Percentiles rank a stretch among this genome's conserved stretches.
Conservation (phyloP, 1,140 invertebrate species). For the Capitella teleta region DNA sequence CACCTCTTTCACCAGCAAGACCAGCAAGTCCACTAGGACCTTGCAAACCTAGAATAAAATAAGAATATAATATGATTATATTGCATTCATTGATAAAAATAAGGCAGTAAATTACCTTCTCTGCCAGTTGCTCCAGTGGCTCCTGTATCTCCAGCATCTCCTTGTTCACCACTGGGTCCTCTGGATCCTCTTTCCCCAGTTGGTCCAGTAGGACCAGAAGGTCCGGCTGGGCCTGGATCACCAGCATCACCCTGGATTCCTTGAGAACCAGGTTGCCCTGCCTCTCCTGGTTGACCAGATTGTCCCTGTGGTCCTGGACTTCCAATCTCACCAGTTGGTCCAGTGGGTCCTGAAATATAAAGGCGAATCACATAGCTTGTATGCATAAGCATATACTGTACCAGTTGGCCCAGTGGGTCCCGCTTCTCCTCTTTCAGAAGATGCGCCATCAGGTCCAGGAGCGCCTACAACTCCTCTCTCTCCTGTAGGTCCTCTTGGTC, state of each 20-base stretch:
- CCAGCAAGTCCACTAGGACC: no score
- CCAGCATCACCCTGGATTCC: no score
- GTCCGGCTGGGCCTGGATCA: no score
- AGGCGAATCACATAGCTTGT: background rate
- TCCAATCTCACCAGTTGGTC: background rate
- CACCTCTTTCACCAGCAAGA: background rate
- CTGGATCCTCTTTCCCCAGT: background rate
- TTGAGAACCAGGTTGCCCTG: slow-evolving; percentile 9
- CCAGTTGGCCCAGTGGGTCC: background rate
- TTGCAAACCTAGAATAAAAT: no score
- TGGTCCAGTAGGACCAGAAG: slow-evolving; percentile 2
- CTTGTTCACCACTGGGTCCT: background rate
- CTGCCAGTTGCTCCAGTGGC: no score
- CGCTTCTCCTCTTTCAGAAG: slow-evolving; percentile 2
- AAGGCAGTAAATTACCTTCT: no score
- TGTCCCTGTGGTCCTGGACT: background rate
- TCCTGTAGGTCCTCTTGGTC: no score
- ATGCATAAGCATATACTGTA: background rate
- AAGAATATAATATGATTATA: no score
- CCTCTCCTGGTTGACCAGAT: slow-evolving; percentile 5
- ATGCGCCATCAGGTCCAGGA: background rate
- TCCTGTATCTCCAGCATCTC: background rate
- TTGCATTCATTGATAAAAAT: no score
- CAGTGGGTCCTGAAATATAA: background rate
- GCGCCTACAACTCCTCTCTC: background rate